Base-by-base conservation (phyloP, 2,888 invertebrate genomes). In the Pristionchus japonicus region DNA sequence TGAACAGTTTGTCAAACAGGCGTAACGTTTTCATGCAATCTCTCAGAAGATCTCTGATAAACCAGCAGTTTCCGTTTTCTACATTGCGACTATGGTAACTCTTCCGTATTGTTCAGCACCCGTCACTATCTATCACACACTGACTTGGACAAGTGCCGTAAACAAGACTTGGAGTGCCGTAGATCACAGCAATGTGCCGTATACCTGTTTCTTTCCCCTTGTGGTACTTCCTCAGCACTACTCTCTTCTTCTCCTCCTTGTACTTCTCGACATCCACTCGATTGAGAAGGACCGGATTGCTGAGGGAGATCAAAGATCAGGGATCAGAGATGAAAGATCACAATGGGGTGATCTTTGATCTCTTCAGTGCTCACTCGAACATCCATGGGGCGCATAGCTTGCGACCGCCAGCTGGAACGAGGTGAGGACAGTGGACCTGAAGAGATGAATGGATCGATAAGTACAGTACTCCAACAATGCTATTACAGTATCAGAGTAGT, bases 341-440 rank as follows among this genome's bases (percentile, higher is more conserved):
- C n/a, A 43, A 3, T 4, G 57, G n/a, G 9, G 57, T 57, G 43
- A 43, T 43, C 43, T 43, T 43, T 57, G 57, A 57, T 27, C 70
- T 40, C 31, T 27, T 15, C 31, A 9, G 2, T 27, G 47, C 43
- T 43, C 27, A 77, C 77, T 77, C 9, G 77, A 77, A 77, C 23
- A 77, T 17, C 77, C 77, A 77, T 23, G 77, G 77, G 1, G 77
- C 77, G 27, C 77, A 77, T 27, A 77, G 43, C 47, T 77, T 43
- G n/a, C 74, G 77, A 43, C 43, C 77, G 43, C 77, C 43, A 7
- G n/a, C 43, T 1, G 43, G 43, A 23, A 77, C 27, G 77, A 77
- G 77, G 47, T 77, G 27, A n/a, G 77, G 77, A 13, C 77, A 77
- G 77, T 77, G 47, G 17, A 77, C 77, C 77, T 77, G 77, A 23